Conservation (phyloP, 2,113 vertebrate species). For the Ptilorrhoa leucosticta region DNA sequence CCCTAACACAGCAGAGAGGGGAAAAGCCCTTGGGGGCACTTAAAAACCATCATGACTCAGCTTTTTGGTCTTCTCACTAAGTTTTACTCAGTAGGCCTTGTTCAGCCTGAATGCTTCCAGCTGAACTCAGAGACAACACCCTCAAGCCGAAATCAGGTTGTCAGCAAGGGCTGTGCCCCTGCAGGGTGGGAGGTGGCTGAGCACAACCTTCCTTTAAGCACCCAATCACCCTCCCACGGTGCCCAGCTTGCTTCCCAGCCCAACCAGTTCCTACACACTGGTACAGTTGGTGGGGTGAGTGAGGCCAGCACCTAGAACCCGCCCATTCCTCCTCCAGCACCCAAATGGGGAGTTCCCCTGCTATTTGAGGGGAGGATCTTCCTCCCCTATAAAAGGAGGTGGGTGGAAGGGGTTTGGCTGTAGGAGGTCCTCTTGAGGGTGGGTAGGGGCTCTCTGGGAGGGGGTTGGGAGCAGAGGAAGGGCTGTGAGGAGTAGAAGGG, state of each 20-base stretch:
- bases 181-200: background rate
- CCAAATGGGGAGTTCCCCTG: background rate
- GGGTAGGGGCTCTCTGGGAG: accelerated
- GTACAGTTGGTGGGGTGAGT: accelerated
- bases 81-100: accelerated
- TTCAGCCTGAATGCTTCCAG: background rate
- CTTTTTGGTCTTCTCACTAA: background rate
- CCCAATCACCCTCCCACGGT: accelerated
- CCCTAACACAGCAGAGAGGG: accelerated
- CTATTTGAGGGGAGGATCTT: background rate
- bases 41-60: accelerated
- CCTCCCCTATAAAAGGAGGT: background rate
- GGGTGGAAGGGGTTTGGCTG: accelerated
- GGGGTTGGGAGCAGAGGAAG: too few species aligned
- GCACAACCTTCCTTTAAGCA: too few species aligned
- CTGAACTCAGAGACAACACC: background rate
- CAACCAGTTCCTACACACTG: accelerated
- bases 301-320: accelerated
- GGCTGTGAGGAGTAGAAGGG: background rate
- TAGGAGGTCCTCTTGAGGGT: accelerated
- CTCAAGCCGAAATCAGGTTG: accelerated
- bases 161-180: too few species aligned
- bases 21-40: background rate
- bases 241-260: accelerated
- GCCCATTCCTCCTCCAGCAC: background rate